These are phyloP conservation scores for Thalassarche chlororhynchos DNA, from an alignment of 2,113 vertebrate genomes.

Conservation along the genomic window DNA sequence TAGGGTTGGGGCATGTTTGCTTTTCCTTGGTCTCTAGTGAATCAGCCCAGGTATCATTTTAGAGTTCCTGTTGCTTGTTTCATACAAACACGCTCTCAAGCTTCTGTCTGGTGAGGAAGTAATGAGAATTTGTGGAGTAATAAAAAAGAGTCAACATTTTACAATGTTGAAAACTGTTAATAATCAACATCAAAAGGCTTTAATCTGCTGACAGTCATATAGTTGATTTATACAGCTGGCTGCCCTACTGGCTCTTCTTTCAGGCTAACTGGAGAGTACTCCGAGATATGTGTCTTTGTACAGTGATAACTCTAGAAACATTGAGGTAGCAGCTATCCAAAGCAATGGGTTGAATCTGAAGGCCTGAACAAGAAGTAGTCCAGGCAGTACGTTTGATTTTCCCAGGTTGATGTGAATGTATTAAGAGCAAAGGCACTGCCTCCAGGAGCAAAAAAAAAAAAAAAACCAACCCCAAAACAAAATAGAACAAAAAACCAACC, in stretches of 20 bases:
- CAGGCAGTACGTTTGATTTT: background rate
- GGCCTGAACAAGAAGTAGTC: background rate
- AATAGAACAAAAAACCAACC: background rate
- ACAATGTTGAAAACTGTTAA: slow-evolving; percentile 17
- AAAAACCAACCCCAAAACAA: background rate
- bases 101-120: slow-evolving; percentile 20
- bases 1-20: background rate
- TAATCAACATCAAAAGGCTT: slow-evolving; percentile 24
- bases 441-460: background rate
- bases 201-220: background rate
- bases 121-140: slow-evolving; percentile 7
- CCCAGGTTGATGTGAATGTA: background rate
- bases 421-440: background rate
- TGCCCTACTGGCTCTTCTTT: background rate
- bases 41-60: background rate
- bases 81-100: background rate
- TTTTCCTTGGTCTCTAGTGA: background rate
- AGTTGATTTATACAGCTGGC: background rate
- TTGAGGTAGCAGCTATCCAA: background rate
- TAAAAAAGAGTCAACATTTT: background rate
- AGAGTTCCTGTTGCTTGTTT: background rate
- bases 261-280: background rate
- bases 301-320: background rate
- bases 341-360: background rate
- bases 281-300: background rate